Base-by-base conservation (phyloP, 2,888 invertebrate genomes). In the Leptinotarsa peninsularis region DNA sequence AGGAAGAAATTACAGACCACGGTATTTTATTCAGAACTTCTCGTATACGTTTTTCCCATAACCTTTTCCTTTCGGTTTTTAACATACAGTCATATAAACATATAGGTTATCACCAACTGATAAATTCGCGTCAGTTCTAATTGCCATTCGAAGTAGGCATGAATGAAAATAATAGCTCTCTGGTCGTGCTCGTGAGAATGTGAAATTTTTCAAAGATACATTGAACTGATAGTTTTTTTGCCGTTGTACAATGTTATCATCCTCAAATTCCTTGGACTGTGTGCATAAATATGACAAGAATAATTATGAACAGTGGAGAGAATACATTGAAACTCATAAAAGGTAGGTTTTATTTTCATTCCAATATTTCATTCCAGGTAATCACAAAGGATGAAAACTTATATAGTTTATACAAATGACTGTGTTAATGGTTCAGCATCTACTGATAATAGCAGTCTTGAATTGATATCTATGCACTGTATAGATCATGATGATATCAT, bases 261-360 rank as follows among this genome's bases (percentile, higher is more conserved):
- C 72, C 17, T 54, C 50, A 10, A 33, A 63, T 54, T 77, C 77
- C 14, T 43, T 69, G 23, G 70, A 66, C 7, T 63, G 58, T 18
- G 54, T 77, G 17, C 73, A 73, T 18, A 63, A 72, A 50, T 76
- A 67, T 50, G 74, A 75, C n/a, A 58, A 69, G 49, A 60, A 76
- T 18, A 67, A 58, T 52, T n/a, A 21, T 71, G 68, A 74, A 21
- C 66, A 67, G 17, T 70, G 75, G 66, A 60, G 58, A 17, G 71
- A 70, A 15, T 78, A 78, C 70, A 63, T 58, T 33, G 76, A 78
- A 58, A 52, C 67, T 18, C 69, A 66, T 27, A 76, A 60, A 67
- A 75, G 75, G 76, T 77, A 79, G n/a, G 67, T 23, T 50, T 72
- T 27, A 33, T 3, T 33, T 43, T 33, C 33, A 52, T 52, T 52